Conservation (phyloP, 2,888 invertebrate species). For the Thera obeliscata region DNA sequence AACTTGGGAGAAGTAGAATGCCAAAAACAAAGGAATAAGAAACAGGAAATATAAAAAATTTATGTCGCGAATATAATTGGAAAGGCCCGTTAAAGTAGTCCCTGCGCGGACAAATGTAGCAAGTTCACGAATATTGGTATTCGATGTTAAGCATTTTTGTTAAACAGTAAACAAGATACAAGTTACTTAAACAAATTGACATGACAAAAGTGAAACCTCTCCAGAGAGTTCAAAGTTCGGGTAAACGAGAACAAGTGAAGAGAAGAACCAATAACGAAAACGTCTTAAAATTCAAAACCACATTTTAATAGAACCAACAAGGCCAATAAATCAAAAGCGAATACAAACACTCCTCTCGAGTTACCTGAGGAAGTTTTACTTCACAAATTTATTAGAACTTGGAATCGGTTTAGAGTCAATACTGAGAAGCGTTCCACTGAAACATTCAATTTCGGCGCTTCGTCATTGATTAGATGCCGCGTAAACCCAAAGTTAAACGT, state of each 20-base stretch:
- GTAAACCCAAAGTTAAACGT: conserved; percentile 59
- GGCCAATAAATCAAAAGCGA: conserved; percentile 38
- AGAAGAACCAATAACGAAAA: conserved; percentile 25
- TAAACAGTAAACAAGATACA: conserved; percentile 11
- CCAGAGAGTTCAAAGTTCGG: conserved; percentile 22
- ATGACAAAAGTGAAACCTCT: conserved; percentile 20
- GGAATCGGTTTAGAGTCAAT: conserved; percentile 34
- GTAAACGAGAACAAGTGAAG: conserved; percentile 5
- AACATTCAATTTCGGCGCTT: conserved; percentile 47
- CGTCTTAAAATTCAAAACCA: conserved; percentile 22
- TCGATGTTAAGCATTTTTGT: conserved; percentile 24
- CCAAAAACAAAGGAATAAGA: conserved; percentile 51
- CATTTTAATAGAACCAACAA: conserved; percentile 35
- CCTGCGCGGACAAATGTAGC: conserved; percentile 39
- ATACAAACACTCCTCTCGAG: conserved; percentile 34
- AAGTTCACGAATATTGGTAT: conserved; percentile 54
- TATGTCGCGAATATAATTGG: conserved; percentile 59
- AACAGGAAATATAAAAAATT: conserved; percentile 54
- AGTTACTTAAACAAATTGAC: conserved; percentile 12
- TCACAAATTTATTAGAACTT: conserved; percentile 41
- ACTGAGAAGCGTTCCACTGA: conserved; percentile 36
- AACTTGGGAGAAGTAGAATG: conserved; percentile 37
- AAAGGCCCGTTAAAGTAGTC: conserved; percentile 51
- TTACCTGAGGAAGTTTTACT: conserved; percentile 38
- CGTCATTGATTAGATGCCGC: conserved; percentile 59